Base-by-base conservation (phyloP, 2,888 invertebrate species). In the Tenthredo notha region DNA sequence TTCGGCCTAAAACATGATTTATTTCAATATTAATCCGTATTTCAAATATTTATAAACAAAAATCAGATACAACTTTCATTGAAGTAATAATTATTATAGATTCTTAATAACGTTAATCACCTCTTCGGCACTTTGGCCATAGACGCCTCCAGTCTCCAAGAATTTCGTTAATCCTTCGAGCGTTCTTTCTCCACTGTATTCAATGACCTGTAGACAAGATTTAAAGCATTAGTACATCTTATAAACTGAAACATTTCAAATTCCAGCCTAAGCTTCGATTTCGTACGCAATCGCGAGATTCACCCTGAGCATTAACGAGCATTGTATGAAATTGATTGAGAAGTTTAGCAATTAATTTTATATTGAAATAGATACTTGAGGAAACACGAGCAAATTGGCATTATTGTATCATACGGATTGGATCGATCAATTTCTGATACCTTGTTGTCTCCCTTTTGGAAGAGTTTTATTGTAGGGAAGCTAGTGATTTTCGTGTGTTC, bases 121-220 rank as follows among this genome's bases (percentile, higher is more conserved):
- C 89, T 96, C 96, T 74, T 96, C 96, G 83, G 95, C 95, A 37
- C 95, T 95, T 91, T 96, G 95, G 72, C 97, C 97, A 85, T 96
- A 97, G 90, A 96, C 96, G 87, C 99, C 99, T 91, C 97, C 97
- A 87, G 96, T 96, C 93, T 99, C 99, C 86, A 99, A 94, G 95
- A 99, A 99, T 94, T 98, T 98, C 87, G 96, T 95, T 92, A 99
- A 95, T 86, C 96, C 99, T 90, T 98, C 98, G 89, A 99, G 95
- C 90, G 99, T 99, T 92, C 99, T 96, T 92, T 99, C 99, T 87
- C 99, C 98, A 92, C 97, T 97, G 95, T 98, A 99, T 92, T 99
- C 98, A 90, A 99, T 95, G 89, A 95, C 95, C 94, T 95, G 89
- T 70, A 87, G 89, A 87, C 85, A 80, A 50, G 29, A 58, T 84